Percentiles rank a stretch among this genome's conserved stretches.
Conservation (phyloP, 2,113 vertebrate species). For the Spermophilus dauricus region DNA sequence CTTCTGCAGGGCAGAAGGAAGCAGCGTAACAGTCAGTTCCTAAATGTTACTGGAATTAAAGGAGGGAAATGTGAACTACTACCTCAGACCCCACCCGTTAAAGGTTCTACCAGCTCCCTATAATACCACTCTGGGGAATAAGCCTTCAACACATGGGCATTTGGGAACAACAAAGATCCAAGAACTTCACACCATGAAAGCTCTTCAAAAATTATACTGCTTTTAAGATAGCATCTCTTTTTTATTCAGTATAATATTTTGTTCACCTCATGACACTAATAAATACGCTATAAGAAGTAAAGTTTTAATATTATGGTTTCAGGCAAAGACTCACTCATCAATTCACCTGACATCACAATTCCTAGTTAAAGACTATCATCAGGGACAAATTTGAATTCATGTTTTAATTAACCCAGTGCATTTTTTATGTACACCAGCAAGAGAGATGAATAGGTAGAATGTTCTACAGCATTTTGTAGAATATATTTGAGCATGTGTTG, state of each 20-base stretch:
- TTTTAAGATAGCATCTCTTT: not conserved
- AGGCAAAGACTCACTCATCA: not conserved
- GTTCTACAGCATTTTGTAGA: not conserved
- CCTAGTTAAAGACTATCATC: not conserved
- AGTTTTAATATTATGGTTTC: not conserved
- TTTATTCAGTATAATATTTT: not conserved
- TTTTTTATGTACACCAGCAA: not conserved
- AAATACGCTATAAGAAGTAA: constrained; percentile 2
- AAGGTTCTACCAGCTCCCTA: not conserved
- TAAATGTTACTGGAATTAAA: not conserved
- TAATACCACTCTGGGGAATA: not conserved
- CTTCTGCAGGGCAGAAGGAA: not conserved
- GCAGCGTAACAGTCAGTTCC: not conserved
- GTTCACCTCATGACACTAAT: not conserved
- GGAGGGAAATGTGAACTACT: not conserved
- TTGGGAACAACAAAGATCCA: not conserved
- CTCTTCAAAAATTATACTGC: not conserved
- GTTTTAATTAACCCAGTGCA: not conserved
- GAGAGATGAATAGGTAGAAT: not conserved
- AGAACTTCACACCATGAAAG: not conserved
- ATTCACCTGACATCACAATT: not conserved
- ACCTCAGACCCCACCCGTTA: not conserved
- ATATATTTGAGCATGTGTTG: not conserved
- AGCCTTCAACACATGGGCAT: not conserved
- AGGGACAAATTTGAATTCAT: not conserved